Percentiles rank a stretch among this genome's conserved stretches.
Conservation (phyloP, 2,113 vertebrate genomes). For the Glaucomys volans region DNA sequence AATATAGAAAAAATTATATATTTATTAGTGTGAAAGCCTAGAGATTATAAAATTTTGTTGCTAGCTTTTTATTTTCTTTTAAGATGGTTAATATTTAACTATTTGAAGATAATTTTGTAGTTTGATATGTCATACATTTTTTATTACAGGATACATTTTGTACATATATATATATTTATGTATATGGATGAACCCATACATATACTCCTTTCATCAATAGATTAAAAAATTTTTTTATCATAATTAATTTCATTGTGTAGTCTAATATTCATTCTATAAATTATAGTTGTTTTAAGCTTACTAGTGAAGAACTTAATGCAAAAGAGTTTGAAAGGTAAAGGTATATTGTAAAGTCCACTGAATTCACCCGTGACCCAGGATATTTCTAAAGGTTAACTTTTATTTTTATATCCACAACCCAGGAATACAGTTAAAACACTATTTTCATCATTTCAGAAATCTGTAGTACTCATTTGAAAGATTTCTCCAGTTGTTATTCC, state of each 20-base stretch:
- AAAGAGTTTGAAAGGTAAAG: not conserved
- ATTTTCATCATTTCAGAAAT: constrained; percentile 2
- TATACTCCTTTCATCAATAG: not conserved
- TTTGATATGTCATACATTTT: constrained; percentile 39
- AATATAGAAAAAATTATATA: constrained; percentile 25
- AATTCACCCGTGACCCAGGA: constrained; percentile 6
- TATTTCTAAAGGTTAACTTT: not conserved
- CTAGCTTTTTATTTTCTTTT: constrained; percentile 7
- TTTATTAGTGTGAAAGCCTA: not conserved
- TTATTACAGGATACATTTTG: not conserved
- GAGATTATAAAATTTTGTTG: constrained; percentile 50
- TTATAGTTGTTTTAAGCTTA: not conserved
- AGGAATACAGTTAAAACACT: not conserved
- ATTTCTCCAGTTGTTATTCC: not conserved
- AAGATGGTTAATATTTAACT: not conserved
- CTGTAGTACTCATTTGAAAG: not conserved
- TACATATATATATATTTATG: not conserved
- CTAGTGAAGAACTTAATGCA: not conserved
- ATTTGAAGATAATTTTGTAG: constrained; percentile 48
- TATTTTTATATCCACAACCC: not conserved
- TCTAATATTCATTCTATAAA: not conserved
- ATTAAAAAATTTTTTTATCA: not conserved
- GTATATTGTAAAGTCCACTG: not conserved
- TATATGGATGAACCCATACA: not conserved
- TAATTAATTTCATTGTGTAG: not conserved